Percentiles rank a stretch among this genome's conserved stretches.
Conservation (phyloP, 2,888 invertebrate species). For the Drosophila mayaguana region DNA sequence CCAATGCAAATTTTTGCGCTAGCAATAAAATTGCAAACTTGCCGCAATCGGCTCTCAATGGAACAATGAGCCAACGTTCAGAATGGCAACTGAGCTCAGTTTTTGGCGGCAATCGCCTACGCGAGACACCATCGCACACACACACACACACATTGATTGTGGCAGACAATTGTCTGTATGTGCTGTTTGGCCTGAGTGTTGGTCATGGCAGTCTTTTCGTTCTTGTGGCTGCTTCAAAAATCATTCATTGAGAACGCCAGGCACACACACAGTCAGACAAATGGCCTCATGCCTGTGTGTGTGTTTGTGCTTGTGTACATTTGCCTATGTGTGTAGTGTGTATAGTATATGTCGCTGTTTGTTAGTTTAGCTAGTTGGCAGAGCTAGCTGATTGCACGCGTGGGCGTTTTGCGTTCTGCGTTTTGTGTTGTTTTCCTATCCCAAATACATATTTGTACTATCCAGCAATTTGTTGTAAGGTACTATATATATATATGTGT, state of each 20-base stretch:
- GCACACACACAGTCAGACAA: constrained; percentile 37
- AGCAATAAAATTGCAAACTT: constrained; percentile 65
- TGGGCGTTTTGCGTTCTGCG: constrained; percentile 64
- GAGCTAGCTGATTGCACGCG: constrained; percentile 70
- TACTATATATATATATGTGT: constrained; percentile 31
- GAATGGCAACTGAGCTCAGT: constrained; percentile 46
- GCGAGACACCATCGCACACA: constrained; percentile 36
- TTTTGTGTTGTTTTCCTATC: constrained; percentile 68
- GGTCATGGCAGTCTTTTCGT: constrained; percentile 38
- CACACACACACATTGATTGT: constrained; percentile 10
- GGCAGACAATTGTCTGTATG: constrained; percentile 29
- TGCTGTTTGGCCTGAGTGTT: constrained; percentile 29
- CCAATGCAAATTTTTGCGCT: constrained; percentile 61
- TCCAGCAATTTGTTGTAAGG: constrained; percentile 68
- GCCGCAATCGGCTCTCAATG: constrained; percentile 62
- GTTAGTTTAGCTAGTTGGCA: constrained; percentile 67
- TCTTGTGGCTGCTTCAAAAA: constrained; percentile 73
- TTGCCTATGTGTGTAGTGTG: constrained; percentile 10
- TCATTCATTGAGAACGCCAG: constrained; percentile 74
- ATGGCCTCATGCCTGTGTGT: constrained; percentile 36
- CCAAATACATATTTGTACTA: constrained; percentile 75
- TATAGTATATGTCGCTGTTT: constrained; percentile 46
- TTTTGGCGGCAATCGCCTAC: constrained; percentile 79
- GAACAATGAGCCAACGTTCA: constrained; percentile 57
- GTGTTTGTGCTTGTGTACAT: constrained; percentile 14